Base-by-base conservation (phyloP, 2,113 vertebrate genomes). In the Sinocyclocheilus maitianheensis region DNA sequence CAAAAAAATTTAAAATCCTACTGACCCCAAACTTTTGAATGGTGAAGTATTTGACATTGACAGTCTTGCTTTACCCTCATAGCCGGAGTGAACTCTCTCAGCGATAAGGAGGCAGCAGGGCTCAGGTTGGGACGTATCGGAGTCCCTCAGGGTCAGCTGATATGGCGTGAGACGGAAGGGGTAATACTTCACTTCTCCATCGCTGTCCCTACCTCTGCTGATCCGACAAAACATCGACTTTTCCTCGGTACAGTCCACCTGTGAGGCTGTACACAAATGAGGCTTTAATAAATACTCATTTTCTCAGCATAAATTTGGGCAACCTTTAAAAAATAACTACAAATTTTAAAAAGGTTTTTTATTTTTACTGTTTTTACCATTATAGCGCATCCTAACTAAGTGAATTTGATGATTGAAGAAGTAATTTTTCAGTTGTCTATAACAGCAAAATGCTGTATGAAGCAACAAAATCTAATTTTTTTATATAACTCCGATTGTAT, bases 211-310 rank as follows among this genome's bases (percentile, higher is more conserved):
- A 60, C 94, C 92, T 7, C 94, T 95, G n/a, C 96, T 95, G 90
- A 97, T 95, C 0, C 96, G 94, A 77, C 96, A 97, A 91, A 97
- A 97, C 90, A 97, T 93, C 30, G 96, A 96, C 89, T 97, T 97
- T 92, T 97, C 97, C 91, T 96, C 95, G 5, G 96, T 94, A 87
- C 95, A 96, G 77, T 97, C 96, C 84, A 91, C 92, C 0, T 95
- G 90, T 65, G 95, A 94, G 2, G 90, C 95, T 97, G 88, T 0
- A 11, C 5, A 46, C 18, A 85, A 53, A 53, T 53, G 13, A 8
- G 24, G 43, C 18, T 60, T 62, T 62, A 62, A 14, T 79, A 34
- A 48, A 48, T 12, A 48, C 12, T 34, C 24, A 34, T 55, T 12
- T 43, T 43, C 43, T 3, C 40, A 75, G 4, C 0, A 2, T 40